These are phyloP conservation scores for Porites lutea DNA, from an alignment of 64 coral and sea anemone species.

Conservation along the genomic window DNA sequence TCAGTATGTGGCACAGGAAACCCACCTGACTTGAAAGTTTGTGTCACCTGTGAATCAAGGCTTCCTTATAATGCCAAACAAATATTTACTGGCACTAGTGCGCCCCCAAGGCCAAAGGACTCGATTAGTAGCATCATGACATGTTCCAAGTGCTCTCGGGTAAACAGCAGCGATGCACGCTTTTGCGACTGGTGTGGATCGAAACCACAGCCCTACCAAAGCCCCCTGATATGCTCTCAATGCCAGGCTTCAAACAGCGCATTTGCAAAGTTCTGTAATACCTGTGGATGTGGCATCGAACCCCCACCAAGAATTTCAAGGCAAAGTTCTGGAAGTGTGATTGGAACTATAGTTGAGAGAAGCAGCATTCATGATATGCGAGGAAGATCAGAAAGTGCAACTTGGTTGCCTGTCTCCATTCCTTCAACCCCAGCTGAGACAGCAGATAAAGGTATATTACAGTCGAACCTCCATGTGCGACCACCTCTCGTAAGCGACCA, in stretches of 20 bases:
- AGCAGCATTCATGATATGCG: constrained; percentile 29
- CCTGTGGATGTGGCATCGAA: constrained; percentile 88
- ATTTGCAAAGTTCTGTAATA: constrained; percentile 85
- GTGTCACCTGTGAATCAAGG: constrained; percentile 92
- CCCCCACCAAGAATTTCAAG: constrained; percentile 87
- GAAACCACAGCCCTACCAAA: constrained; percentile 76
- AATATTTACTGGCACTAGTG: constrained; percentile 83
- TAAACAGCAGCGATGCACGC: constrained; percentile 94
- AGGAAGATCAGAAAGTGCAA: constrained; percentile 43
- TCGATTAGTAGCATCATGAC: constrained; percentile 78
- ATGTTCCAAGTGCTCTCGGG: constrained; percentile 92
- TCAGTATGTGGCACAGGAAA: constrained; percentile 89
- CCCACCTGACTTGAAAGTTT: constrained; percentile 84
- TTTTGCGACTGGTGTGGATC: constrained; percentile 99
- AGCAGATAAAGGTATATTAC: constrained; percentile 80
- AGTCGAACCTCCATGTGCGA: too few species aligned
- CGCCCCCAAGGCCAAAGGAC: constrained; percentile 85
- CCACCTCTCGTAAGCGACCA: too few species aligned
- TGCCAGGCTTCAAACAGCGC: constrained; percentile 91
- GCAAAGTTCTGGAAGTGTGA: constrained; percentile 63
- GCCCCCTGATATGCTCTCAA: constrained; percentile 87
- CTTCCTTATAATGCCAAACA: constrained; percentile 87
- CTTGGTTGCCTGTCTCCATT: constrained; percentile 88
- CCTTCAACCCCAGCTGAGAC: constrained; percentile 74
- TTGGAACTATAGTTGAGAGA: constrained; percentile 82